phyloP scores from a whole-genome alignment of 2,797 vertebrate genomes.

The Gadopsis marmoratus region DNA sequence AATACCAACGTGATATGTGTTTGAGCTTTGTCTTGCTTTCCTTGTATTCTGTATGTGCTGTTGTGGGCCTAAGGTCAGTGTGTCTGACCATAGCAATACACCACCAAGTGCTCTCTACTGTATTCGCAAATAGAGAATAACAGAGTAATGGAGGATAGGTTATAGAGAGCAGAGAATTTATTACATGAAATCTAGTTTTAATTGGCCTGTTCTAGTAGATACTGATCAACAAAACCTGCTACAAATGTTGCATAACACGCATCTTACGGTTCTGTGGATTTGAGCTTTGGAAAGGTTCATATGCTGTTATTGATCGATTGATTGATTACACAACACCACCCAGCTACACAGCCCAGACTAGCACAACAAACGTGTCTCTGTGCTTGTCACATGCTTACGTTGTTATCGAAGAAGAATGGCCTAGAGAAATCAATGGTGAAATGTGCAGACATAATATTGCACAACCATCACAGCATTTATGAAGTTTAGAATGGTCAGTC shows the following conservation, averaged over 20 bases:
- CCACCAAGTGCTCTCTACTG: conserved; percentile 14
- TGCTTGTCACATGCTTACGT: conserved; percentile 4
- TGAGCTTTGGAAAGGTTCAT: conserved; percentile 30
- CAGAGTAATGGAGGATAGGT: conserved; percentile 8
- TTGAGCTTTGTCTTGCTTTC: conserved; percentile 36
- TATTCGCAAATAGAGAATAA: conserved; percentile 13
- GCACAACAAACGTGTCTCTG: conserved; percentile 27
- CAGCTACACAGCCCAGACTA: conserved; percentile 9
- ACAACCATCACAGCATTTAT: not conserved
- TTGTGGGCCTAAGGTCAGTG: conserved; percentile 29
- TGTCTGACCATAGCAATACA: conserved; percentile 35
- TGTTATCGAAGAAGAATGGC: conserved; percentile 15
- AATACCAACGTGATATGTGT: conserved; percentile 36
- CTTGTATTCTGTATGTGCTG: conserved; percentile 24
- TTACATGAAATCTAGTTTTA: conserved; percentile 10
- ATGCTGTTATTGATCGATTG: conserved; percentile 42
- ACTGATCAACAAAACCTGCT: not conserved
- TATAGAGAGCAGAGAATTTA: not conserved
- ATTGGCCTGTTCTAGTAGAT: not conserved
- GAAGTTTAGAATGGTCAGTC: not conserved
- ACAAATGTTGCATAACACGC: not conserved
- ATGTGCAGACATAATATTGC: not conserved
- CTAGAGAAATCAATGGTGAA: conserved; percentile 7
- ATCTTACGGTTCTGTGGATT: conserved; percentile 3
- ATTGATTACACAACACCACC: conserved; percentile 35